phyloP scores from a whole-genome alignment of 2,113 vertebrate species.

The Hippocampus comes region DNA sequence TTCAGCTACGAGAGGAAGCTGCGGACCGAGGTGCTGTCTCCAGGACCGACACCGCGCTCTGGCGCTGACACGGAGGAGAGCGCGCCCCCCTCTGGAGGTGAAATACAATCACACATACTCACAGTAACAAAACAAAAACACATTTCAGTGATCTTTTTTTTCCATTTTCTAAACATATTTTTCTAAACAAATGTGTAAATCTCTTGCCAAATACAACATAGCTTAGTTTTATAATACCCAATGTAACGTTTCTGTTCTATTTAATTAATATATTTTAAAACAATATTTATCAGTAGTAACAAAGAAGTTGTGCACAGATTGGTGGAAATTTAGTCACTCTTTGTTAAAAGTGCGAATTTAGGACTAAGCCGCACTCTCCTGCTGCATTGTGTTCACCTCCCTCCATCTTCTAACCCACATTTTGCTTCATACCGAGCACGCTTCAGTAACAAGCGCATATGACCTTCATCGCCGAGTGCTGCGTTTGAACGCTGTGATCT shows the following conservation, averaged over 20 bases:
- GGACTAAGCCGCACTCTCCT: not conserved
- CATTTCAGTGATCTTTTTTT: too few relatives aligned
- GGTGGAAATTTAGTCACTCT: too few relatives aligned
- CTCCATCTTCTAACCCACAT: not conserved
- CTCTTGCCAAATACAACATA: too few relatives aligned
- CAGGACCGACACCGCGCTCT: conserved; percentile 44
- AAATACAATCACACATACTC: not conserved
- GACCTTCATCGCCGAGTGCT: not conserved
- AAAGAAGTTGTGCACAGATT: too few relatives aligned
- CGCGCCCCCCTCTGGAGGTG: conserved; percentile 67
- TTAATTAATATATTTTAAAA: too few relatives aligned
- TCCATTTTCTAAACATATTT: too few relatives aligned
- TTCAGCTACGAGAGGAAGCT: conserved; percentile 84
- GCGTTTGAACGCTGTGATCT: conserved; percentile 49
- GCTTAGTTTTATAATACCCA: too few relatives aligned
- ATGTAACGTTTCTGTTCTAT: too few relatives aligned
- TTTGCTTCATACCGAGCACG: not conserved
- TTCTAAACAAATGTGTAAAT: too few relatives aligned
- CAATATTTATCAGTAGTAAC: too few relatives aligned
- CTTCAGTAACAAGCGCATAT: not conserved
- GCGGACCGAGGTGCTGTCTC: conserved; percentile 56
- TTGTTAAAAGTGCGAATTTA: too few relatives aligned
- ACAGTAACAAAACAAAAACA: too few relatives aligned
- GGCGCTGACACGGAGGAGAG: conserved; percentile 62
- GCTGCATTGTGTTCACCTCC: not conserved